Conservation (phyloP, 2,113 vertebrate genomes). For the Orcinus orca region DNA sequence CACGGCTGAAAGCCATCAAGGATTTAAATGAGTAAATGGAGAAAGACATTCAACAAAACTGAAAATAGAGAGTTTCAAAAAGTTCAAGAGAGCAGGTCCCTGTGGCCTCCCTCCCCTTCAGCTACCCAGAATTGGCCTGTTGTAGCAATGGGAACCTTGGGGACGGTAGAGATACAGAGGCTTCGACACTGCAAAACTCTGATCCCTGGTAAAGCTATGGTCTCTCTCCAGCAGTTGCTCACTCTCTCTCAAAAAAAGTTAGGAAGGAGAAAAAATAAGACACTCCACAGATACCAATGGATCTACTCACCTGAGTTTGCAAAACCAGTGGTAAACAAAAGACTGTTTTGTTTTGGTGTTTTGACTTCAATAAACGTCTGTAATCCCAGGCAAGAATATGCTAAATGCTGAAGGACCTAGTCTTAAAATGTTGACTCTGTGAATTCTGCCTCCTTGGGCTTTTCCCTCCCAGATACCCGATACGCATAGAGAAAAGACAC, state of each 20-base stretch:
- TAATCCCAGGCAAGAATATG: background rate
- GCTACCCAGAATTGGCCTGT: background rate
- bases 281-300: background rate
- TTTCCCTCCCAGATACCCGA: background rate
- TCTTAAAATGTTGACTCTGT: background rate
- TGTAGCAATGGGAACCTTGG: background rate
- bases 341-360: background rate
- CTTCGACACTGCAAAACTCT: background rate
- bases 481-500: background rate
- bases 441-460: background rate
- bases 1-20: background rate
- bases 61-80: background rate
- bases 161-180: background rate
- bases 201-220: background rate
- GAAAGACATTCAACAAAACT: background rate
- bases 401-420: background rate
- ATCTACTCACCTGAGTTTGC: slow-evolving; percentile 12
- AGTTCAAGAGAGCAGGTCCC: background rate
- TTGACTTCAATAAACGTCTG: background rate
- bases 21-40: slow-evolving; percentile 15
- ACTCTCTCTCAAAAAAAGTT: background rate
- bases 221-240: background rate
- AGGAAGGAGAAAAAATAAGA: background rate
- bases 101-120: background rate
- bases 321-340: background rate